These are phyloP conservation scores for Siniperca undulata DNA, from an alignment of 2,797 vertebrate species.

Conservation along the genomic window DNA sequence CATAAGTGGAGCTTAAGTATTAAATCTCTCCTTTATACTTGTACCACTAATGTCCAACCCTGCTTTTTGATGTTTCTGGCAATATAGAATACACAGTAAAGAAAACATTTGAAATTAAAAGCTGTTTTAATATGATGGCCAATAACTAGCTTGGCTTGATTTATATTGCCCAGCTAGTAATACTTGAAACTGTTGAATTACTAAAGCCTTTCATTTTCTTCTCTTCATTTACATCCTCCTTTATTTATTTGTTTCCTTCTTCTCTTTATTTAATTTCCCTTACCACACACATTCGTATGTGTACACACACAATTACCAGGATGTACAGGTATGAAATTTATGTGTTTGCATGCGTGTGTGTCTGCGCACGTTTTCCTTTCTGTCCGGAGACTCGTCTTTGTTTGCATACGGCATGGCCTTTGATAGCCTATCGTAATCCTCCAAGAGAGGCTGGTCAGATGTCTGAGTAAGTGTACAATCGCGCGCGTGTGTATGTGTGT, in stretches of 20 bases:
- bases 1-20: not conserved
- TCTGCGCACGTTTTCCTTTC: constrained; percentile 29
- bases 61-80: not conserved
- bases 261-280: not conserved
- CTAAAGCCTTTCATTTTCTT: not conserved
- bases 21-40: not conserved
- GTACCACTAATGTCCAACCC: not conserved
- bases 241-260: not conserved
- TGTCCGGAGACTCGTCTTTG: constrained; percentile 46
- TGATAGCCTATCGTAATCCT: constrained; percentile 59
- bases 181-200: not conserved
- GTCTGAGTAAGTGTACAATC: not conserved
- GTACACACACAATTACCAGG: constrained; percentile 2
- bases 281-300: not conserved
- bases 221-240: not conserved
- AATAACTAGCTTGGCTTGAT: not conserved
- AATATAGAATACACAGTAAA: not conserved
- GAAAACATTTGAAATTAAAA: not conserved
- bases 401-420: constrained; percentile 58
- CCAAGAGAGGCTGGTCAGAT: constrained; percentile 27
- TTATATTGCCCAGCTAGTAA: not conserved
- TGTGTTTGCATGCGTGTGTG: constrained; percentile 28
- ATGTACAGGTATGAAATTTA: constrained; percentile 32
- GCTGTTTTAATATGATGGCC: not conserved
- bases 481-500: constrained; percentile 19